Evolutionary conservation across 2,888 invertebrate genomes (phyloP), one percentile per base, ranked within the genome.

Genomic region (Dorcus hopei): DNA sequence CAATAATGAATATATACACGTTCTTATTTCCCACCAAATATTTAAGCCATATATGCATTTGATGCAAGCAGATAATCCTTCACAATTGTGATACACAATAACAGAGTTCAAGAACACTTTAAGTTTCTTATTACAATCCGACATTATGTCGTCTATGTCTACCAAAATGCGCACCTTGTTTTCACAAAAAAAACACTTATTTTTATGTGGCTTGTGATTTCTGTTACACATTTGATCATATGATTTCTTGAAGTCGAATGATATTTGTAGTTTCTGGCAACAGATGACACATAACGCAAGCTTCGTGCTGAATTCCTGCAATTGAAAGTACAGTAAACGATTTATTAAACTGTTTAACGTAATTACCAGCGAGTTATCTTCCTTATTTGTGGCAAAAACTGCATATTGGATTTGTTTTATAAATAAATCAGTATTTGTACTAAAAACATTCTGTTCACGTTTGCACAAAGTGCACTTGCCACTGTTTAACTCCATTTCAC

Each of bases 151-250:
- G 38, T 59, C 45, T 2, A 60, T 55, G 26, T 53, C 43, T 8
- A 62, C 40, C 16, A 62, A 40, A 39, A 53, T 50, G n/a, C 4
- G 9, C 3, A 9, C 11, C 38, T 57, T 59, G 2, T 40, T 49
- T 11, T 58, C 58, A 45, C 65, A 65, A 11, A 65, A 38, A n/a
- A 57, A 61, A 43, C 65, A 65, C 9, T 40, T 50, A 14, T 9
- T 57, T 2, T 38, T n/a, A 9, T 48, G 9, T 16, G 49, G 49
- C 42, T 6, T 23, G 38, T 23, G 33, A n/a, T 57, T 48, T 14
- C 60, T 57, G 45, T 57, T 59, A 11, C 38, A 42, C 51, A 48
- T 55, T 23, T 62, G 52, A 39, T 62, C 58, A 43, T 61, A 63
- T 11, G 45, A 42, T 19, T 54, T 56, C 39, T 61, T 55, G 7